Evolutionary conservation across 2,888 invertebrate species (phyloP).

Genomic region (Toxonevra muliebris): DNA sequence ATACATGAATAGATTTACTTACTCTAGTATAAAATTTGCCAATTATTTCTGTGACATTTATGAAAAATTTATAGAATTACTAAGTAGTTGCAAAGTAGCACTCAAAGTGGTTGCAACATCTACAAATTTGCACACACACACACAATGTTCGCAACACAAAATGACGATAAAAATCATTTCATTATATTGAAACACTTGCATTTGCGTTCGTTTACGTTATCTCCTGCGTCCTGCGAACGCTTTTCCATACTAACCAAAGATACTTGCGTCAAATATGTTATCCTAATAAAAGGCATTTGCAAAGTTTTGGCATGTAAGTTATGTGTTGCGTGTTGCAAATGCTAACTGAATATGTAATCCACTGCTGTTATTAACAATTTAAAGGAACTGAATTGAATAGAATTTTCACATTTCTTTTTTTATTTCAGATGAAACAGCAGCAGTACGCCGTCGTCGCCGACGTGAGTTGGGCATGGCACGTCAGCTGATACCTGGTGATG

Average conservation of each 20-base stretch:
- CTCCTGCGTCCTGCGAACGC: constrained; percentile 37
- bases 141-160: background rate
- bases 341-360: background rate
- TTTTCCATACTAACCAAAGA: constrained; percentile 43
- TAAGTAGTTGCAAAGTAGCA: background rate
- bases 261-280: constrained; percentile 53
- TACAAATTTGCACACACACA: background rate
- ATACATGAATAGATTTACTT: too few species aligned
- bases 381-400: background rate
- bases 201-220: constrained; percentile 46
- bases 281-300: constrained; percentile 14
- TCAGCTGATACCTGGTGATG: constrained; percentile 58
- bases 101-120: background rate
- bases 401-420: background rate
- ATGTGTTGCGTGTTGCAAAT: background rate
- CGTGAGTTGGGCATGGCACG: constrained; percentile 62
- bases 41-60: too few species aligned
- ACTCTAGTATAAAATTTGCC: too few species aligned
- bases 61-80: too few species aligned
- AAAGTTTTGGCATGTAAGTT: constrained; percentile 31
- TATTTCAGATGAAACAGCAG: constrained; percentile 64
- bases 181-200: constrained; percentile 43
- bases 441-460: constrained; percentile 59
- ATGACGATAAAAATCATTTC: background rate
- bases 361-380: background rate